phyloP scores from a whole-genome alignment of 2,888 invertebrate genomes.

The Acleris holmiana region DNA sequence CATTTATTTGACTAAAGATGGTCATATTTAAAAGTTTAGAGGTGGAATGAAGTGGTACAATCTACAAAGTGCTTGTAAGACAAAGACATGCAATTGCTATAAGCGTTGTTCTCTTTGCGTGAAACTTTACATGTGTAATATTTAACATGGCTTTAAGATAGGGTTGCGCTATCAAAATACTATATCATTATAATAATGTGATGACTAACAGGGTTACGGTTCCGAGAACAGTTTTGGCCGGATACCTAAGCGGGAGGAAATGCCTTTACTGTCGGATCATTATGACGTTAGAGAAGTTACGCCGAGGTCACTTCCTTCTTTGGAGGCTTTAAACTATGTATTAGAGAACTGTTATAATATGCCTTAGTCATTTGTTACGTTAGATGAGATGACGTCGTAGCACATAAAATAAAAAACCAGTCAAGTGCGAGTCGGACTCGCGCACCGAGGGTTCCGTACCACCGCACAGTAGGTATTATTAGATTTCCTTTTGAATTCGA shows the following conservation, averaged over 20 bases:
- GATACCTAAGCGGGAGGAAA: slow-evolving; percentile 61
- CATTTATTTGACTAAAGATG: slow-evolving; percentile 1
- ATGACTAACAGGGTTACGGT: slow-evolving; percentile 57
- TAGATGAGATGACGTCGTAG: too few relatives aligned
- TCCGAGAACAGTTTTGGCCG: slow-evolving; percentile 57
- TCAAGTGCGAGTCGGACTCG: too few relatives aligned
- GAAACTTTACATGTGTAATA: too few relatives aligned
- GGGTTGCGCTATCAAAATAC: slow-evolving; percentile 19
- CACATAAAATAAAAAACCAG: too few relatives aligned
- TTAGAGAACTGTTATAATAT: too few relatives aligned
- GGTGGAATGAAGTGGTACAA: background rate
- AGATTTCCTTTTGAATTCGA: too few relatives aligned
- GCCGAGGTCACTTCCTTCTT: slow-evolving; percentile 31
- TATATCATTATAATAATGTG: slow-evolving; percentile 60
- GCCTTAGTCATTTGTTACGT: background rate
- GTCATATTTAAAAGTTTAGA: slow-evolving; percentile 7
- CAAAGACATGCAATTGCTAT: too few relatives aligned
- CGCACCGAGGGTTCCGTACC: too few relatives aligned
- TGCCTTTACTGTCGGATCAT: slow-evolving; percentile 49
- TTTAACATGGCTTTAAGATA: background rate
- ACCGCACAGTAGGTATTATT: too few relatives aligned
- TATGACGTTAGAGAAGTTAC: slow-evolving; percentile 38
- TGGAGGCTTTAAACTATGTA: background rate
- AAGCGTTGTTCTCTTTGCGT: too few relatives aligned
- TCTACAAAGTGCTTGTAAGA: too few relatives aligned